Conservation (phyloP, 2,888 invertebrate species). For the Erebia epiphron region DNA sequence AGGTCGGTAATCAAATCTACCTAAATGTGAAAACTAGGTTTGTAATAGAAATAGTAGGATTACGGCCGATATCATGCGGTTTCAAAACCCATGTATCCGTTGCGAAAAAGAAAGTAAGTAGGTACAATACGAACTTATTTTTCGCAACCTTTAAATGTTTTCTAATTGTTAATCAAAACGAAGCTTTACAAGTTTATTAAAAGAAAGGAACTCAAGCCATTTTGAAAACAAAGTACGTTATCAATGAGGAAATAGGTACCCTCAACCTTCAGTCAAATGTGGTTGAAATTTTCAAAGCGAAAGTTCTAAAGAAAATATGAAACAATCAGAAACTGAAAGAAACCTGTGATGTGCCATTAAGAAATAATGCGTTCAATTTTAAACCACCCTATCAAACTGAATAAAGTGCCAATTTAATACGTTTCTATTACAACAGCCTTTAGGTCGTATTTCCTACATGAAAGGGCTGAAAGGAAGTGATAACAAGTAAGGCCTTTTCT, state of each 20-base stretch:
- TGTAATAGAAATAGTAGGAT: no score
- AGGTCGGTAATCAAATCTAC: no score
- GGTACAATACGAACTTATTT: background rate
- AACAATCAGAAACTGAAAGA: no score
- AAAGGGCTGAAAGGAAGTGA: no score
- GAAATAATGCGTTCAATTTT: no score
- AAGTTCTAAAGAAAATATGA: background rate
- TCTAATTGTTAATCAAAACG: background rate
- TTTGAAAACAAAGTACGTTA: background rate
- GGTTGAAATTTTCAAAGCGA: background rate
- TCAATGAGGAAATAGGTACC: background rate
- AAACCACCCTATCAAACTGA: background rate
- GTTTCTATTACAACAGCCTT: background rate
- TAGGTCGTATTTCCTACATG: background rate
- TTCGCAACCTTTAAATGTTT: background rate
- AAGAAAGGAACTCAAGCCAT: background rate
- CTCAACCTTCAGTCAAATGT: background rate
- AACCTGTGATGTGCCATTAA: no score
- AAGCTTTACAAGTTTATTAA: background rate
- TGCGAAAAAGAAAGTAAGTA: no score
- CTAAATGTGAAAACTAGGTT: no score
- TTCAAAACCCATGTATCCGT: no score
- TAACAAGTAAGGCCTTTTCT: no score
- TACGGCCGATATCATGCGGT: no score
- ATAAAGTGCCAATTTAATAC: background rate